Conservation (phyloP, 2,797 vertebrate species). For the Pipistrellus pipistrellus region DNA sequence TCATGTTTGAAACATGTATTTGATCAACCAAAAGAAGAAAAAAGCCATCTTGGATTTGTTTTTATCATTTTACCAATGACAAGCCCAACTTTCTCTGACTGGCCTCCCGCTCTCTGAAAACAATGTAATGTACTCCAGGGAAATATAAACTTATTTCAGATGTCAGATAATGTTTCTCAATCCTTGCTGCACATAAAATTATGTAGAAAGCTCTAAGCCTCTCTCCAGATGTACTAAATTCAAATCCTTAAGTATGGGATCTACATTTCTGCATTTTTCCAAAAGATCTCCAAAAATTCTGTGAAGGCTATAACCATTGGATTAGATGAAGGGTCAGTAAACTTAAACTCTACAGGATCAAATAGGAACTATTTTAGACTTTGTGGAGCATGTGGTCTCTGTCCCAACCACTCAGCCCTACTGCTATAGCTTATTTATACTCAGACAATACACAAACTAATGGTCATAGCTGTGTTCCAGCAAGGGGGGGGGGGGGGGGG, state of each 20-base stretch:
- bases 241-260: background rate
- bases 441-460: background rate
- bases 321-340: background rate
- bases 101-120: background rate
- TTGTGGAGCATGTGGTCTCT: background rate
- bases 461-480: background rate
- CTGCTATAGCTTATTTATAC: background rate
- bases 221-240: background rate
- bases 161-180: background rate
- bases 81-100: background rate
- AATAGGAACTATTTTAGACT: background rate
- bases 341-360: background rate
- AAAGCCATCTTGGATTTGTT: background rate
- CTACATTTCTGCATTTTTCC: background rate
- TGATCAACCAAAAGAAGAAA: background rate
- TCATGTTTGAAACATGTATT: slow-evolving; percentile 20
- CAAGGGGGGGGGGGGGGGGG: no score
- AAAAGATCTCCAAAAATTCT: slow-evolving; percentile 18
- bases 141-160: background rate
- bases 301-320: background rate
- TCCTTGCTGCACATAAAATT: background rate
- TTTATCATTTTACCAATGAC: background rate
- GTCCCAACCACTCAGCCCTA: background rate
- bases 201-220: background rate
- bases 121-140: background rate